A percentile compares a stretch with the other conserved stretches of the same genome.
Conservation (phyloP, 1,140 invertebrate species). For the Neodiprion lecontei region DNA sequence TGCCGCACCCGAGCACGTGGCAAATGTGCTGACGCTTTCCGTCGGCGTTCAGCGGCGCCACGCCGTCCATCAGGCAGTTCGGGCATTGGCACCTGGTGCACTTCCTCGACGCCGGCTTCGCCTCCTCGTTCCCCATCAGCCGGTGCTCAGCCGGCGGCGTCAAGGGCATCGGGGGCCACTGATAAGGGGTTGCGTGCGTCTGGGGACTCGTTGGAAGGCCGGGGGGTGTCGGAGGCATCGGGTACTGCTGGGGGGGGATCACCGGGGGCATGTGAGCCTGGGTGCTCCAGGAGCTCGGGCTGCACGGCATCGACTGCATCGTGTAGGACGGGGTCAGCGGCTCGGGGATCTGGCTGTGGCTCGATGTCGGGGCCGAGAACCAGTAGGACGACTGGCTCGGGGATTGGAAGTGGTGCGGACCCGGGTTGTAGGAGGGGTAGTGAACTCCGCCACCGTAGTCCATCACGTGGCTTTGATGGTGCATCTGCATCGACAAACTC, state of each 20-base stretch:
- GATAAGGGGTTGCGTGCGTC: conserved; percentile 32
- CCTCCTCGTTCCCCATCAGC: conserved; percentile 20
- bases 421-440: conserved; percentile 41
- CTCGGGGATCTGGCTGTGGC: conserved; percentile 38
- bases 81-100: conserved; percentile 74
- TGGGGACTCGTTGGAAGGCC: conserved; percentile 37
- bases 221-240: conserved; percentile 39
- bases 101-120: conserved; percentile 32
- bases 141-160: conserved; percentile 34
- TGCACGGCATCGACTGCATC: conserved; percentile 34
- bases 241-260: conserved; percentile 39
- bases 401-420: conserved; percentile 23
- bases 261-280: conserved; percentile 31
- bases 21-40: conserved; percentile 85
- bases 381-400: conserved; percentile 38
- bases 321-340: conserved; percentile 38
- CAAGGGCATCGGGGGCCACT: conserved; percentile 42
- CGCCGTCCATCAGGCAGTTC: conserved; percentile 74
- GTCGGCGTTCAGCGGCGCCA: conserved; percentile 62
- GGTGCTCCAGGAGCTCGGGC: conserved; percentile 34
- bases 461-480: conserved; percentile 34
- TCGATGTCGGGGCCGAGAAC: conserved; percentile 29
- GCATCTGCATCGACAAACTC: conserved; percentile 39
- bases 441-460: conserved; percentile 41
- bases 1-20: conserved; percentile 89